Evolutionary conservation across 2,888 invertebrate species (phyloP).

Genomic region (Athrips mouffetella): DNA sequence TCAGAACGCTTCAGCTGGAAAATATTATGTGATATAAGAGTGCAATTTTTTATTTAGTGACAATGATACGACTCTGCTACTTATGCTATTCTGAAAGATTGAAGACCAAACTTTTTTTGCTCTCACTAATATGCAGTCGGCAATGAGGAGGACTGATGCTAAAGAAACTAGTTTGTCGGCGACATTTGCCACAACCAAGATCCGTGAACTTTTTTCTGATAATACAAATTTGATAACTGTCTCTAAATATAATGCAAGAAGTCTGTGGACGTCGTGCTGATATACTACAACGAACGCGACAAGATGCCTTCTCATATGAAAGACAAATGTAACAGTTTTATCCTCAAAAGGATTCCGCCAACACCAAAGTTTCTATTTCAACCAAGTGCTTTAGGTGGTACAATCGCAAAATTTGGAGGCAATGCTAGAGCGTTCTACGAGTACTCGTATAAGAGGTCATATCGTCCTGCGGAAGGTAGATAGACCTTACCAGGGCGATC

Average conservation of each 20-base stretch:
- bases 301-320: not conserved
- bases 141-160: not conserved
- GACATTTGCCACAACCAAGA: not conserved
- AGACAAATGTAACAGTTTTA: not conserved
- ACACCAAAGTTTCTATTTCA: not conserved
- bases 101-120: not conserved
- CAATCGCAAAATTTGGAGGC: not conserved
- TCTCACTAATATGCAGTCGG: not conserved
- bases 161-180: not conserved
- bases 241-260: not conserved
- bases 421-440: not conserved
- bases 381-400: not conserved
- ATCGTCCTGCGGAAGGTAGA: not conserved
- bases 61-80: not conserved
- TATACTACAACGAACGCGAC: not conserved
- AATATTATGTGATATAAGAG: not conserved
- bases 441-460: not conserved
- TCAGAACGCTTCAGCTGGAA: not conserved
- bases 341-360: not conserved
- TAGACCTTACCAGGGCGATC: not conserved
- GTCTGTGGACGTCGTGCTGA: not conserved
- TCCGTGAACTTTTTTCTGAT: not conserved
- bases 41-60: not conserved
- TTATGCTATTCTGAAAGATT: not conserved
- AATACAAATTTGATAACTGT: not conserved